Evolutionary conservation across 2,888 invertebrate genomes (phyloP).

Genomic region (Ichneumoninae sp.): DNA sequence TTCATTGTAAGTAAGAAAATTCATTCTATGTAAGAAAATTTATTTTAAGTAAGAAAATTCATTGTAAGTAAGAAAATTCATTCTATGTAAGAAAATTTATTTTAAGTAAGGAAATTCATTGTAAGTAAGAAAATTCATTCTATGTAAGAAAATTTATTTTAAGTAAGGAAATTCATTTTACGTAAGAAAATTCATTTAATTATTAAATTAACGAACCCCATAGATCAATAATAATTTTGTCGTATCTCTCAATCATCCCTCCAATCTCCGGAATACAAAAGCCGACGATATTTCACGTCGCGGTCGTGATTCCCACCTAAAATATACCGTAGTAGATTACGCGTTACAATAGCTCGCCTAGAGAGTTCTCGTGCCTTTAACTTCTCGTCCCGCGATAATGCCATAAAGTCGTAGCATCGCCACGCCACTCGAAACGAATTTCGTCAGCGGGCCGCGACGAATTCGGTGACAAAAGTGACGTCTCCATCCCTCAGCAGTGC

Average conservation of each 20-base stretch:
- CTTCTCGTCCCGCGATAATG: conserved; percentile 6
- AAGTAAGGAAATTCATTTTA: too few relatives aligned
- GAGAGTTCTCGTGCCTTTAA: conserved; percentile 3
- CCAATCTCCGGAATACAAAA: conserved; percentile 44
- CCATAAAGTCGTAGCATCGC: conserved; percentile 11
- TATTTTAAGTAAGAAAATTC: too few relatives aligned
- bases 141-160: too few relatives aligned
- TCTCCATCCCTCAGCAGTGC: conserved; percentile 79
- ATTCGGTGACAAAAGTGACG: conserved; percentile 80
- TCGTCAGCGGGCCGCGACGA: conserved; percentile 81
- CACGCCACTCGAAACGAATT: conserved; percentile 72
- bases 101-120: too few relatives aligned
- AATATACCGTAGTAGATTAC: conserved; percentile 53
- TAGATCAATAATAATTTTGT: conserved; percentile 30
- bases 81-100: too few relatives aligned
- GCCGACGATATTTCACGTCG: conserved; percentile 60
- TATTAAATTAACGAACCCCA: background rate
- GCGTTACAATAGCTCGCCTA: conserved; percentile 38
- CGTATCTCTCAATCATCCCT: conserved; percentile 54
- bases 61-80: too few relatives aligned
- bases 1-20: too few relatives aligned
- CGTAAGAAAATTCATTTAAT: background rate
- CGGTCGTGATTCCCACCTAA: conserved; percentile 53
- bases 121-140: too few relatives aligned
- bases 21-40: too few relatives aligned